Base-by-base conservation (phyloP, 37 sponge, comb jelly and placozoan genomes). In the Axinella damicornis region DNA sequence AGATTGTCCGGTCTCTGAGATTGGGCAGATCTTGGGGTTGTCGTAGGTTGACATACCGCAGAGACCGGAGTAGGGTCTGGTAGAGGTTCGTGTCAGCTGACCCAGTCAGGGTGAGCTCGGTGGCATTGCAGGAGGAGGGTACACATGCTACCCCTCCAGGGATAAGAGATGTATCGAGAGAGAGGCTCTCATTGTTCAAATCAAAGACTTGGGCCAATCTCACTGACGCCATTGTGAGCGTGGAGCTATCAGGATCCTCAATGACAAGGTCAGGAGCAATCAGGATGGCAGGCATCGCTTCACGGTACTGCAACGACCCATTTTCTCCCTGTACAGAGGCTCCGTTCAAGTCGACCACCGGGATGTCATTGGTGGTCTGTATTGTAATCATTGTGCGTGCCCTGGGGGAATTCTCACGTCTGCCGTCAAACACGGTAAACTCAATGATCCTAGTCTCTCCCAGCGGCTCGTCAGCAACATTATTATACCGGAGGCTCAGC, bases 41-140 rank as follows among this genome's bases (percentile, higher is more conserved):
- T 62, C 72, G 52, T n/a, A 41, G 25, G 62, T 93, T 89, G 22
- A 83, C 80, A 71, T 93, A 93, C 24, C 25, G 52, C 31, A 93
- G 20, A 13, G 90, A 57, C 20, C 80, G 62, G 20, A 93, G 80
- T 0, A 93, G 18, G 2, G 38, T 21, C 27, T 83, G 81, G 74
- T 93, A 93, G 53, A 31, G 65, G 14, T 17, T 22, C 25, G 53
- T 32, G 35, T 62, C 4, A 21, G 73, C 69, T 31, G 63, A 66
- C 2, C 94, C 94, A n/a, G 72, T 74, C 37, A 93, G 40, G 18
- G 46, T 63, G 21, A 93, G 33, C 11, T 2, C 38, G 6, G 71
- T 62, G 2, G 90, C 90, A 0, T 31, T 78, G 54, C 94, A 93
- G 18, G 65, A 18, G 17, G 83, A 46, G 20, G 70, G 87, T 27